phyloP scores from a whole-genome alignment of 2,888 invertebrate genomes.

The Cephus runcator region DNA sequence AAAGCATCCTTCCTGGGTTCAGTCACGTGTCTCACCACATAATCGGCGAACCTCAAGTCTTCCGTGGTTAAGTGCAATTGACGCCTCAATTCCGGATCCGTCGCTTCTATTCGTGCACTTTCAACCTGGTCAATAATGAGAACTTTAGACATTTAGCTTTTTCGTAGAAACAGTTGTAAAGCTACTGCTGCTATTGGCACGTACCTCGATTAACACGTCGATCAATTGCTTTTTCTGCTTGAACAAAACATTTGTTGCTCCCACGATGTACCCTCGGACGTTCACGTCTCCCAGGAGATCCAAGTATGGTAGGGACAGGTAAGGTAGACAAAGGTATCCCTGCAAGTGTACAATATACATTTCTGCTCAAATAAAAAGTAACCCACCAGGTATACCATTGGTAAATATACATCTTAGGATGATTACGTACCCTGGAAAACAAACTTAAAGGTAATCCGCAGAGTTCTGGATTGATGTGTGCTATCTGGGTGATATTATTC shows the following conservation, averaged over 20 bases:
- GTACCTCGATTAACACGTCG: constrained; percentile 89
- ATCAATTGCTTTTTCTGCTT: constrained; percentile 93
- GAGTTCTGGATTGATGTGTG: constrained; percentile 75
- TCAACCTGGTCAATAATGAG: constrained; percentile 70
- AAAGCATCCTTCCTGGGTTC: constrained; percentile 76
- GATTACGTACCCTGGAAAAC: constrained; percentile 76
- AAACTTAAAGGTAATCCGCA: constrained; percentile 91
- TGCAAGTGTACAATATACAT: constrained; percentile 50
- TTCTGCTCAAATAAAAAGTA: constrained; percentile 9
- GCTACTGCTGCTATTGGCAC: constrained; percentile 4
- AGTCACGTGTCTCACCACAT: constrained; percentile 80
- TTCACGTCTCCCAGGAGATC: constrained; percentile 90
- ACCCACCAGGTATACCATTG: background rate
- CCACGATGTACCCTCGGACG: constrained; percentile 88
- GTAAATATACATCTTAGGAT: background rate
- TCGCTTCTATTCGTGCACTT: constrained; percentile 84
- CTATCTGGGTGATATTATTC: constrained; percentile 72
- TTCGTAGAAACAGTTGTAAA: background rate
- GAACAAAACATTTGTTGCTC: constrained; percentile 98
- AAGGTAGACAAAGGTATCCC: constrained; percentile 95
- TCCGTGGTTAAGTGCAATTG: constrained; percentile 92
- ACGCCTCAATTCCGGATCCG: constrained; percentile 82
- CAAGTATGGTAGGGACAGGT: constrained; percentile 93
- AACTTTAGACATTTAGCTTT: background rate
- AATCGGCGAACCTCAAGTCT: constrained; percentile 95